These are phyloP conservation scores for Solenopsis invicta DNA, from an alignment of 1,140 invertebrate species.

Conservation along the genomic window DNA sequence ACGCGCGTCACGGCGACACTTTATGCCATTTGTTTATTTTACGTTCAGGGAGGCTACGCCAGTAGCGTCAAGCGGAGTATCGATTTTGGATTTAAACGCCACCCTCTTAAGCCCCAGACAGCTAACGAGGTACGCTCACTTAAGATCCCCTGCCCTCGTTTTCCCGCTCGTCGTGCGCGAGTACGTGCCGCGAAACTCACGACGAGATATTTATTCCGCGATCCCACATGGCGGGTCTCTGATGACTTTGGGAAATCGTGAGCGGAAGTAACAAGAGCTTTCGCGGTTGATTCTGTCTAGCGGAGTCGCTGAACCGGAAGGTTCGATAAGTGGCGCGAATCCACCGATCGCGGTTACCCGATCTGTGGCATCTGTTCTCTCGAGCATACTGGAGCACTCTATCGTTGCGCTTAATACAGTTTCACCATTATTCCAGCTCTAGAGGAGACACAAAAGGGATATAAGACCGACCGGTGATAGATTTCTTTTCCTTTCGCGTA, in stretches of 20 bases:
- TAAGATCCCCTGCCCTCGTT: slow-evolving; percentile 66
- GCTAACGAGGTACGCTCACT: slow-evolving; percentile 74
- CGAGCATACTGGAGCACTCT: slow-evolving; percentile 27
- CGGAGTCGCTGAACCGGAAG: slow-evolving; percentile 67
- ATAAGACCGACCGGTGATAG: neutral
- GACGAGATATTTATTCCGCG: slow-evolving; percentile 74
- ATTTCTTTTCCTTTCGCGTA: neutral
- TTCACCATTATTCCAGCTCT: slow-evolving; percentile 28
- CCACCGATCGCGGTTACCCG: slow-evolving; percentile 64
- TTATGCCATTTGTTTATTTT: slow-evolving; percentile 50
- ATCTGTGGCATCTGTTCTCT: slow-evolving; percentile 57
- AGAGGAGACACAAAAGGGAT: neutral
- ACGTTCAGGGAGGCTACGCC: neutral
- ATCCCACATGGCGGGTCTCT: slow-evolving; percentile 65
- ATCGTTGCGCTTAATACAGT: slow-evolving; percentile 15
- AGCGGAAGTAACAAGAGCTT: slow-evolving; percentile 69
- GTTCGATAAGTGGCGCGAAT: slow-evolving; percentile 48
- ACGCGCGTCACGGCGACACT: neutral
- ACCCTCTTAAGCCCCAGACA: slow-evolving; percentile 69
- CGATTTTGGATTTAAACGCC: slow-evolving; percentile 68
- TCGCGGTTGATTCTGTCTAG: slow-evolving; percentile 34
- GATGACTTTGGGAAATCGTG: slow-evolving; percentile 75
- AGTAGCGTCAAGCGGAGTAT: slow-evolving; percentile 38
- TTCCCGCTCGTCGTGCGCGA: slow-evolving; percentile 47
- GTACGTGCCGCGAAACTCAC: slow-evolving; percentile 75